These are phyloP conservation scores for Gryon sp. DNA, from an alignment of 1,140 invertebrate species.

Conservation along the genomic window DNA sequence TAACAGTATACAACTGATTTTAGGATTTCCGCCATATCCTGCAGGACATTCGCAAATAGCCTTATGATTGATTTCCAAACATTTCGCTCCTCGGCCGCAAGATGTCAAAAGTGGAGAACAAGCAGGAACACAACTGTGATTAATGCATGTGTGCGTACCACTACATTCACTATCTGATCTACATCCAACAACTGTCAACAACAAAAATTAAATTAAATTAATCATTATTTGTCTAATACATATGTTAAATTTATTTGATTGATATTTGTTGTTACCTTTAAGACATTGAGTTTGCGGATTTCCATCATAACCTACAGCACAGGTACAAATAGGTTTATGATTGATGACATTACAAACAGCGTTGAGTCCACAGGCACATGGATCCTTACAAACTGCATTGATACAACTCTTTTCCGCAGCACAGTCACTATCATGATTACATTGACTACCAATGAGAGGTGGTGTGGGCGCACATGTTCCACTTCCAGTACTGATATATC, in stretches of 20 bases:
- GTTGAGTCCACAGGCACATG: slow-evolving; percentile 89
- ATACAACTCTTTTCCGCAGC: slow-evolving; percentile 87
- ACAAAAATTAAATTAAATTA: slow-evolving; percentile 15
- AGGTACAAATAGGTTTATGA: slow-evolving; percentile 92
- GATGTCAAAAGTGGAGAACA: slow-evolving; percentile 84
- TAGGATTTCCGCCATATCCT: slow-evolving; percentile 90
- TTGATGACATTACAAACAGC: slow-evolving; percentile 89
- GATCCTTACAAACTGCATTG: slow-evolving; percentile 88
- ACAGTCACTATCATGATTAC: slow-evolving; percentile 88
- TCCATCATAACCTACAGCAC: slow-evolving; percentile 88
- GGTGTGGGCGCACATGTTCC: slow-evolving; percentile 87
- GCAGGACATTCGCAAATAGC: slow-evolving; percentile 89
- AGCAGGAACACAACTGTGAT: slow-evolving; percentile 88
- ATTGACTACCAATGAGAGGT: slow-evolving; percentile 84
- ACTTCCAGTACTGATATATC: slow-evolving; percentile 91
- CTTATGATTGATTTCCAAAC: slow-evolving; percentile 88
- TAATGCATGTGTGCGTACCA: slow-evolving; percentile 87
- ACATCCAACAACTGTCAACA: slow-evolving; percentile 83
- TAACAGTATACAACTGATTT: slow-evolving; percentile 85
- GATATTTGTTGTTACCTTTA: no score
- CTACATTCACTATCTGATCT: slow-evolving; percentile 87
- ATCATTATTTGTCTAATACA: background rate
- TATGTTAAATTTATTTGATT: no score
- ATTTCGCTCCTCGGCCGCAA: slow-evolving; percentile 87
- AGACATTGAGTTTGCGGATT: slow-evolving; percentile 88